phyloP scores from a whole-genome alignment of 2,888 invertebrate species.

The Eudemis profundana region DNA sequence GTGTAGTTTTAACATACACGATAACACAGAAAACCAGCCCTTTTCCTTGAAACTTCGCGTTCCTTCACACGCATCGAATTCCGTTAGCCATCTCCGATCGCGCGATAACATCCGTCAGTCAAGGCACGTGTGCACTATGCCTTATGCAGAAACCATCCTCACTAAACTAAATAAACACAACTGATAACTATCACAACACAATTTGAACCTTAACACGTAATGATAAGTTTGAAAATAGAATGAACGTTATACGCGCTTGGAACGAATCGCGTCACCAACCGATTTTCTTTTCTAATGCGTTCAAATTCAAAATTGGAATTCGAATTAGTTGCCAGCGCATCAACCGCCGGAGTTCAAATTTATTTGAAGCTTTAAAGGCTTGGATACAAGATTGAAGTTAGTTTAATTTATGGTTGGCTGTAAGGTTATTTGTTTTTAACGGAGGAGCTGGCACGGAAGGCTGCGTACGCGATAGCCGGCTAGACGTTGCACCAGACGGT shows the following conservation, averaged over 20 bases:
- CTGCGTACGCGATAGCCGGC: constrained; percentile 69
- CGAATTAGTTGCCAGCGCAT: constrained; percentile 1
- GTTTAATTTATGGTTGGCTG: constrained; percentile 45
- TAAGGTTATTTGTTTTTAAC: constrained; percentile 41
- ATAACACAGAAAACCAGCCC: constrained; percentile 41
- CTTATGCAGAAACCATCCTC: constrained; percentile 58
- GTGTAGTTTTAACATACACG: not conserved
- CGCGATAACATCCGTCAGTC: constrained; percentile 64
- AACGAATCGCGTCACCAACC: not conserved
- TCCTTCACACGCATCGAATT: constrained; percentile 59
- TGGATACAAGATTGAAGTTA: constrained; percentile 34
- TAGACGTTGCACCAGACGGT: constrained; percentile 74
- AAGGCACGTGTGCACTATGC: constrained; percentile 63
- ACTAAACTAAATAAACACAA: constrained; percentile 45
- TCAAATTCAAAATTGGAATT: constrained; percentile 39
- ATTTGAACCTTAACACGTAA: constrained; percentile 25
- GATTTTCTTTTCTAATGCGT: constrained; percentile 40
- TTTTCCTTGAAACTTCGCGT: constrained; percentile 52
- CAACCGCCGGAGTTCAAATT: constrained; percentile 7
- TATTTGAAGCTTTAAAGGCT: constrained; percentile 38
- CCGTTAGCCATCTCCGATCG: constrained; percentile 71
- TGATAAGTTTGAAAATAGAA: constrained; percentile 46
- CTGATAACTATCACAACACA: constrained; percentile 16
- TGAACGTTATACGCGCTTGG: not conserved
- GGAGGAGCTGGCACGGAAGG: constrained; percentile 56